phyloP scores from a whole-genome alignment of 1,140 invertebrate genomes.

The Sipha flava region DNA sequence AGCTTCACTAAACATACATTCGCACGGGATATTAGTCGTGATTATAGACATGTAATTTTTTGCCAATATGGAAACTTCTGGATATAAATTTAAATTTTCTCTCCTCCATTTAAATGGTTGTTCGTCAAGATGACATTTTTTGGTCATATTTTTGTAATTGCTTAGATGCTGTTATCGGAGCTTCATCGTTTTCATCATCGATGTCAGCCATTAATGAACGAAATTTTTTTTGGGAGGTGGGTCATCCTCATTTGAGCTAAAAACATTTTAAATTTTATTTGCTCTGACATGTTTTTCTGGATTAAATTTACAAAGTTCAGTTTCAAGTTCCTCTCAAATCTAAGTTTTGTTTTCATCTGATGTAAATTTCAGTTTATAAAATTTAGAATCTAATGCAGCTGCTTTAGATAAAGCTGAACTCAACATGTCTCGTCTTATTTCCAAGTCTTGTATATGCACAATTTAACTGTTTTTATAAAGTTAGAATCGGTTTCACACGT shows the following conservation, averaged over 20 bases:
- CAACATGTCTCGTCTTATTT: background rate
- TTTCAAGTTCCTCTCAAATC: background rate
- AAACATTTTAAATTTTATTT: too few relatives aligned
- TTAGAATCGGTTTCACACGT: background rate
- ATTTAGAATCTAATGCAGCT: background rate
- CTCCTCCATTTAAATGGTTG: slow-evolving; percentile 43
- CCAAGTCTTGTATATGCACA: background rate
- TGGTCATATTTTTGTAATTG: background rate
- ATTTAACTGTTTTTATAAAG: background rate
- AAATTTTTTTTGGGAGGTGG: background rate
- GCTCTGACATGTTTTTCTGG: too few relatives aligned
- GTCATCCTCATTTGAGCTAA: too few relatives aligned
- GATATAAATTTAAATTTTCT: slow-evolving; percentile 41
- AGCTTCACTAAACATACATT: slow-evolving; percentile 44
- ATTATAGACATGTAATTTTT: slow-evolving; percentile 41
- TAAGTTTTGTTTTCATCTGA: background rate
- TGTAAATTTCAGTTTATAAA: background rate
- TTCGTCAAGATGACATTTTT: slow-evolving; percentile 12
- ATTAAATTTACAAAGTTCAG: too few relatives aligned
- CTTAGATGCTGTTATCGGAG: background rate
- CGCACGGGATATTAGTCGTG: slow-evolving; percentile 42
- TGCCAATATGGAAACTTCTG: slow-evolving; percentile 38
- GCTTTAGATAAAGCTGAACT: background rate
- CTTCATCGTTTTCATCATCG: background rate
- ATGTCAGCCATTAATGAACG: background rate